Base-by-base conservation (phyloP, 2,797 vertebrate genomes). In the Tenualosa ilisha region DNA sequence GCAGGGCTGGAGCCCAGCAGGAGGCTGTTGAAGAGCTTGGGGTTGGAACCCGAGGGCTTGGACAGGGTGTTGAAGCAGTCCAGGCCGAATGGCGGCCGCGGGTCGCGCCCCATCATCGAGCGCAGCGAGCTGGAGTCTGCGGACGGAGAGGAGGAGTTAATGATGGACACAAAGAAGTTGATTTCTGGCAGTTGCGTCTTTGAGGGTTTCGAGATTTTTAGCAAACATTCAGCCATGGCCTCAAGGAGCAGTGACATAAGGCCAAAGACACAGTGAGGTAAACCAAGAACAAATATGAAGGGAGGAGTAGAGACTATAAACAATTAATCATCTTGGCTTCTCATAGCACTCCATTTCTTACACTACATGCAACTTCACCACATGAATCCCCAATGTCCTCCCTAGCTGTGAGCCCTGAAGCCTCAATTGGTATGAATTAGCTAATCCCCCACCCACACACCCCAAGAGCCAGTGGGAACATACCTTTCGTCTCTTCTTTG, bases 401-500 rank as follows among this genome's bases (percentile, higher is more conserved):
- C 9, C 49, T 7, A 5, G 8, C 49, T 50, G 3, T 9, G 8
- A 50, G 49, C 49, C 9, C 49, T 50, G 9, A 50, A 3, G 43
- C 43, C 43, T 46, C 43, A 46, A 46, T 3, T 46, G 43, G 43
- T 3, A 46, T 46, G 6, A 46, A 46, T 46, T 68, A 11, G 7
- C 13, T 6, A 37, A 43, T 15, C 13, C 31, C 15, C 13, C n/a
- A 82, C 51, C 26, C 13, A 84, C 40, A 84, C 59, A 63, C 59
- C 46, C 54, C 46, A n/a, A 43, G 7, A 13, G 0, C 61, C 22
- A 12, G 12, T 9, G 20, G 46, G 9, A n/a, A 51, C 90, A 88
- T 81, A 99, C 98, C 98, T 97, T 99, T 99, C 59, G 97, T 97
- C 93, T 99, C 98, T 91, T 99, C 98, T 96, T 99, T 99, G 81